These are phyloP conservation scores for Phoeniculus purpureus DNA, from an alignment of 2,797 vertebrate genomes.

Conservation along the genomic window DNA sequence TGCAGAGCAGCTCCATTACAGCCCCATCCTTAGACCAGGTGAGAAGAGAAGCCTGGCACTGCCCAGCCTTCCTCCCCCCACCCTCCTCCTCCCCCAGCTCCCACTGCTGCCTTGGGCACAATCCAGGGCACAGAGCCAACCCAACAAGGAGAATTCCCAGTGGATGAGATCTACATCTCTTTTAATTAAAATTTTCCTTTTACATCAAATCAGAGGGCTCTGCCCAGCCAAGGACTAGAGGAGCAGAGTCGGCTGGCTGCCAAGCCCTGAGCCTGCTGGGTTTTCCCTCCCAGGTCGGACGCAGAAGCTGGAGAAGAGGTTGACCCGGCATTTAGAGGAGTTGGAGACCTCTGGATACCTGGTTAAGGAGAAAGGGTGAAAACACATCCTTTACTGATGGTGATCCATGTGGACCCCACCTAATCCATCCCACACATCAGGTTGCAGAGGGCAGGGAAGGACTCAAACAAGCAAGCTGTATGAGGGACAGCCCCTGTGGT, in stretches of 20 bases:
- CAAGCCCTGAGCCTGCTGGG: accelerated
- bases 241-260: neutral
- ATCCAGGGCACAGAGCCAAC: neutral
- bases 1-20: neutral
- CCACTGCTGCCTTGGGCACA: neutral
- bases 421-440: accelerated
- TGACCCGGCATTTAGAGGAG: neutral
- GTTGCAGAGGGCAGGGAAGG: neutral
- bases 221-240: neutral
- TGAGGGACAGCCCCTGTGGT: neutral
- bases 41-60: neutral
- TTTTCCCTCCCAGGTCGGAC: neutral
- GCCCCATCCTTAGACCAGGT: neutral
- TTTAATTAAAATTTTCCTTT: conserved; percentile 7
- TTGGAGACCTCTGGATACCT: neutral
- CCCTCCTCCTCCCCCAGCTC: neutral
- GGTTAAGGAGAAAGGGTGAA: neutral
- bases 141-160: neutral
- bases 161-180: neutral
- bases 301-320: neutral
- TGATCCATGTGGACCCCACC: neutral
- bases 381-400: neutral
- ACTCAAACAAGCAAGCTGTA: accelerated
- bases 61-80: conserved; percentile 6
- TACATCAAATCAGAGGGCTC: neutral